Base-by-base conservation (phyloP, 2,888 invertebrate species). In the Actias luna region DNA sequence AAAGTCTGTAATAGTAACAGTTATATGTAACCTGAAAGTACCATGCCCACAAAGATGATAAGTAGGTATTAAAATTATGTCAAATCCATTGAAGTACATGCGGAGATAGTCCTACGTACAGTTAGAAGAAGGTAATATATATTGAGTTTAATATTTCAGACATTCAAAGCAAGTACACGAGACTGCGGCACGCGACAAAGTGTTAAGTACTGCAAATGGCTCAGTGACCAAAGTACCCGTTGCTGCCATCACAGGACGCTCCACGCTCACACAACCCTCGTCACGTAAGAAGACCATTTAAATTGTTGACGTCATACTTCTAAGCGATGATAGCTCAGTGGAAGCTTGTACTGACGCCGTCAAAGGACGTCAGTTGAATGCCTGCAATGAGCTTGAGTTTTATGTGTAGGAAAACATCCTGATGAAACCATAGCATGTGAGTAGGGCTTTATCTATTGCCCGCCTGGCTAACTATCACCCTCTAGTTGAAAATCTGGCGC, bases 101-200 rank as follows among this genome's bases (percentile, higher is more conserved):
- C 35, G 2, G 2, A 14, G 35, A 35, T 35, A 35, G 10, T 36
- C 3, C 36, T 36, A 0, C 16, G 16, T 46, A n/a, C n/a, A n/a
- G n/a, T n/a, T n/a, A n/a, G n/a, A n/a, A 42, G 42, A 22, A 39
- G n/a, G 14, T 46, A 22, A 46, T 22, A 22, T 8, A 46, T 31
- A 29, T 2, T 12, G 27, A 63, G 27, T 60, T 3, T 25, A 58
- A 46, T 46, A 18, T 65, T 79, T 5, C 69, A 94, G 94, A 55
- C 94, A 94, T 70, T 91, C 94, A 0, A 94, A 94, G 77, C 88
- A 88, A 70, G 94, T 94, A 1, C 93, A 93, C 61, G 94, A 94
- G 69, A 93, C 88, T 69, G 88, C 93, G 14, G 94, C 94, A 0
- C 84, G 94, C 0, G 94, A 94, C 68, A 88, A 91, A 63, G 94